Percentiles rank a stretch among this genome's conserved stretches.
phyloP scores from a whole-genome alignment of 2,797 vertebrate genomes.

The Apogon talboti region DNA sequence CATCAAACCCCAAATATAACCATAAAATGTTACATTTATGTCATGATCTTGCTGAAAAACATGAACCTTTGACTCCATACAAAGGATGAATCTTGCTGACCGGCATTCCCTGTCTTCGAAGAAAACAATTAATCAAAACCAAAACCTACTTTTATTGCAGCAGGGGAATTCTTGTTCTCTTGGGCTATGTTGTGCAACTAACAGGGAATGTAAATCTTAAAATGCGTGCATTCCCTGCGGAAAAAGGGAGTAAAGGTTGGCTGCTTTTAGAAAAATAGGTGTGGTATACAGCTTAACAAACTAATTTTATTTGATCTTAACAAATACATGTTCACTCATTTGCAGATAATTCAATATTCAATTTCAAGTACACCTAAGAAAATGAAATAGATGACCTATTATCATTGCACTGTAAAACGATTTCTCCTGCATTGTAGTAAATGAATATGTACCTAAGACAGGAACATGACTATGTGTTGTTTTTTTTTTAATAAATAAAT shows the following conservation, averaged over 20 bases:
- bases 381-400: neutral
- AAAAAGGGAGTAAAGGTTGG: neutral
- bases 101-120: neutral
- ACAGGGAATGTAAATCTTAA: neutral
- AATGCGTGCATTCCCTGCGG: neutral
- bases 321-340: too few species aligned
- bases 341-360: too few species aligned
- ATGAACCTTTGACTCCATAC: neutral
- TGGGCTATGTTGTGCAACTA: neutral
- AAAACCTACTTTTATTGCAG: neutral
- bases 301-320: neutral
- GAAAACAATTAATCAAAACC: neutral
- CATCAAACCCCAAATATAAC: too few species aligned
- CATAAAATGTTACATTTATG: neutral
- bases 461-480: constrained; percentile 1
- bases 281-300: neutral
- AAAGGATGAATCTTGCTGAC: neutral
- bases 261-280: neutral
- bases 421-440: too few species aligned
- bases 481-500: too few species aligned
- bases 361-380: neutral
- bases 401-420: too few species aligned
- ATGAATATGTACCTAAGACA: neutral
- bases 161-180: neutral
- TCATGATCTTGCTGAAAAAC: neutral